Base-by-base conservation (phyloP, 2,888 invertebrate genomes). In the Erebia ligea region DNA sequence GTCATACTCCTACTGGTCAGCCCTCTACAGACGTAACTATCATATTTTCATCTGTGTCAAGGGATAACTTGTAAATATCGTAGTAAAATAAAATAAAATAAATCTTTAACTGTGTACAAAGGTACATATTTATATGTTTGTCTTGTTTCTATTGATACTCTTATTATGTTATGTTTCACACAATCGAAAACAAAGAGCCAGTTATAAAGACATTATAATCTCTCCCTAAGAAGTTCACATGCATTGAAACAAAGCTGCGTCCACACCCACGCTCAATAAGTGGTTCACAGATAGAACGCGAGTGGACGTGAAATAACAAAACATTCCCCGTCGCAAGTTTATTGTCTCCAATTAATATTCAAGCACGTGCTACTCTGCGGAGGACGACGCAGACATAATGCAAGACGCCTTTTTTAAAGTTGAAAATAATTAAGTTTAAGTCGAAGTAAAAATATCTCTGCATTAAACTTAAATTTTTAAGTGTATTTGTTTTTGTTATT, bases 261-360 rank as follows among this genome's bases (percentile, higher is more conserved):
- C 71, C 72, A 81, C 86, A 81, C 86, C 86, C 82, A 86, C 85
- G 75, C 76, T 72, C 72, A 75, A 74, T 75, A 75, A 75, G 75
- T 71, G 71, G 73, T 70, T 69, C 71, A 52, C 63, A 70, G 68
- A 73, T 73, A 75, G 61, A 69, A 69, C 59, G 62, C 72, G 73
- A 73, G 65, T 64, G 69, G 68, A 69, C 69, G 56, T 64, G 62
- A 65, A 73, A 64, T 74, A 72, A 71, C 71, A 69, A 75, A 67
- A 72, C 70, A 70, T 62, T 73, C 73, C 67, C 71, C 64, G 71
- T 71, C 67, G 75, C 76, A 76, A 75, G 78, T 82, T 83, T 84
- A 82, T 80, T 86, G 90, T 88, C 80, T 68, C 76, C 84, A 81
- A 90, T 90, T 88, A 88, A 88, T 90, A 87, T 82, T 77, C 73